Percentiles rank a stretch among this genome's conserved stretches.
Conservation (phyloP, 2,113 vertebrate species). For the Hiodon tergisus region DNA sequence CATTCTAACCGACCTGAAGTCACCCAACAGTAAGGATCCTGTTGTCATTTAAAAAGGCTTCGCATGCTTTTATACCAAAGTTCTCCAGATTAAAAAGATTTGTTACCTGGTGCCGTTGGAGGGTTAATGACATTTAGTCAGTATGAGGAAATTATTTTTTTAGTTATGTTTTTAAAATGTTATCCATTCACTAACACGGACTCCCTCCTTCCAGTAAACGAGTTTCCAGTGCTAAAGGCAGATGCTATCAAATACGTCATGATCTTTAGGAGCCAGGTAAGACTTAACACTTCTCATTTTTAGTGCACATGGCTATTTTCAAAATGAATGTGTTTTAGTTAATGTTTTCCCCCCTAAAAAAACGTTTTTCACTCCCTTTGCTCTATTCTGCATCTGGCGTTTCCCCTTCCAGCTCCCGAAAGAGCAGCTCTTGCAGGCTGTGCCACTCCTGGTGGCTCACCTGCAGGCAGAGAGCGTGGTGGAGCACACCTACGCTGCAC, state of each 20-base stretch:
- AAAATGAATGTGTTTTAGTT: background rate
- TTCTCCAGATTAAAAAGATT: background rate
- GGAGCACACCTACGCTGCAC: constrained; percentile 91
- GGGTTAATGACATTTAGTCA: no score
- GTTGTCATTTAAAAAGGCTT: background rate
- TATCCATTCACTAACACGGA: background rate
- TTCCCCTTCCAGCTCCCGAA: constrained; percentile 82
- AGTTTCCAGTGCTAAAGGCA: constrained; percentile 96
- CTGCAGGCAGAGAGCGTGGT: constrained; percentile 92
- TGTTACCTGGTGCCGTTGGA: no score
- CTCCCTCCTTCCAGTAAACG: constrained; percentile 74
- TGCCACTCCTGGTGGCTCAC: constrained; percentile 84
- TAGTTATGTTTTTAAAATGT: no score
- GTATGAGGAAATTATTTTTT: no score
- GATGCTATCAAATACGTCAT: constrained; percentile 98
- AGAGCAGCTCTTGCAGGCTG: constrained; percentile 82
- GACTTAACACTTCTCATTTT: background rate
- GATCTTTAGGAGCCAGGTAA: constrained; percentile 98
- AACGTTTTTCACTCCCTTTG: background rate
- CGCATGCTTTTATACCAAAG: background rate
- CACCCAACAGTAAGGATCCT: constrained; percentile 73
- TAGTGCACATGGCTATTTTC: background rate
- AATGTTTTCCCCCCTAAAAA: background rate
- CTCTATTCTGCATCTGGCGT: background rate
- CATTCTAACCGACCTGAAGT: constrained; percentile 89